Evolutionary conservation across 2,797 vertebrate species (phyloP), one percentile per base, ranked within the genome.

Genomic region (Aselliscus stoliczkanus): DNA sequence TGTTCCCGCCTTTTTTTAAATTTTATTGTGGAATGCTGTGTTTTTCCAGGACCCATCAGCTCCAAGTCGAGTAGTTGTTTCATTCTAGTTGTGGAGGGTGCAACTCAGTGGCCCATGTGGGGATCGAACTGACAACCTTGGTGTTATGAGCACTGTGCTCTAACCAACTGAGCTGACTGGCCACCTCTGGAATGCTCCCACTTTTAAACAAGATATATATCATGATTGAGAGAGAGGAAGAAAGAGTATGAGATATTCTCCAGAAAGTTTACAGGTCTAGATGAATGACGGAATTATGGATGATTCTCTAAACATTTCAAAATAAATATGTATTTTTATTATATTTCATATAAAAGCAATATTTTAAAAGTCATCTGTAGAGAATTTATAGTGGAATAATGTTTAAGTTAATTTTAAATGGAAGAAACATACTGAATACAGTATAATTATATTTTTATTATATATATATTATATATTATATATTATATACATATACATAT

Each of bases 221-320:
- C n/a, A 81, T 25, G 20, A 76, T 56, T 42, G 52, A 90, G 47
- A 50, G 47, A 81, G 25, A 73, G 4, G 25, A 13, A 39, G 29
- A 11, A 50, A 69, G 21, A 50, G 11, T 34, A n/a, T 34, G 17
- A 82, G 25, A 88, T 44, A 54, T 0, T 93, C 27, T 89, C 31
- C 21, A 73, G 52, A 84, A 70, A 70, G 37, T 87, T 93, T 93
- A 67, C 25, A 60, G 20, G 1, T 72, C 23, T 42, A 50, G 14
- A 34, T 50, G 25, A 90, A n/a, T 64, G 21, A 60, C 52, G 44
- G 31, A 6, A 80, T 70, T 85, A 8, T 37, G 12, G 7, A 7
- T 80, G 4, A 42, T 80, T 77, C 84, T 94, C 67, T 75, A 47
- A 86, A 82, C 62, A 56, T 89, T 84, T 95, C 52, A 88, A 62